Evolutionary conservation across 1,140 invertebrate species (phyloP).

Genomic region (Bombus confusus): DNA sequence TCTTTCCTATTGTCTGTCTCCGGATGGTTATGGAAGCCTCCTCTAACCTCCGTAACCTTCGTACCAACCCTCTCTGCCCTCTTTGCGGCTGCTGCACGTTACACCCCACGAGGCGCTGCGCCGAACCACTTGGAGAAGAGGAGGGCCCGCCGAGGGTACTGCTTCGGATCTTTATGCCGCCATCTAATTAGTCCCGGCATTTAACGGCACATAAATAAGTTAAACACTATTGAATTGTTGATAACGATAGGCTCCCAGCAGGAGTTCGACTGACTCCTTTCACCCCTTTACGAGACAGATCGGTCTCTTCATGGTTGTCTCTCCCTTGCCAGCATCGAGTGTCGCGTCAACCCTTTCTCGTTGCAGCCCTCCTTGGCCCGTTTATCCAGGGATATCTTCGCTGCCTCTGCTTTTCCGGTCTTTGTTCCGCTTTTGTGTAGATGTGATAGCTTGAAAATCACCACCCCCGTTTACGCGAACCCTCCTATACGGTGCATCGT

Average conservation of each 20-base stretch:
- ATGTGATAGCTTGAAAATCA: slow-evolving; percentile 39
- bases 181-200: slow-evolving; percentile 76
- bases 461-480: neutral
- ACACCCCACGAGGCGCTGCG: slow-evolving; percentile 55
- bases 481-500: neutral
- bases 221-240: slow-evolving; percentile 75
- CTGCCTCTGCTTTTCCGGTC: slow-evolving; percentile 33
- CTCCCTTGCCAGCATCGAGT: neutral
- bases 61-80: neutral
- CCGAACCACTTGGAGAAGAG: slow-evolving; percentile 52
- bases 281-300: slow-evolving; percentile 25
- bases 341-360: slow-evolving; percentile 54
- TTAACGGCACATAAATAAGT: slow-evolving; percentile 76
- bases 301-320: slow-evolving; percentile 24
- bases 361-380: slow-evolving; percentile 2
- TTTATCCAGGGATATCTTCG: slow-evolving; percentile 64
- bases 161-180: slow-evolving; percentile 67
- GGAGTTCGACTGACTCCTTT: slow-evolving; percentile 35
- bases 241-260: slow-evolving; percentile 61
- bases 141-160: slow-evolving; percentile 55
- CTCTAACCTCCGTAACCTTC: slow-evolving; percentile 56
- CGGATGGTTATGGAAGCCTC: slow-evolving; percentile 68
- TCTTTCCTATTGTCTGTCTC: slow-evolving; percentile 80
- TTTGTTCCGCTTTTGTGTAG: slow-evolving; percentile 30
- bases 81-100: slow-evolving; percentile 40